Base-by-base conservation (phyloP, 2,888 invertebrate genomes). In the Patella caerulea region DNA sequence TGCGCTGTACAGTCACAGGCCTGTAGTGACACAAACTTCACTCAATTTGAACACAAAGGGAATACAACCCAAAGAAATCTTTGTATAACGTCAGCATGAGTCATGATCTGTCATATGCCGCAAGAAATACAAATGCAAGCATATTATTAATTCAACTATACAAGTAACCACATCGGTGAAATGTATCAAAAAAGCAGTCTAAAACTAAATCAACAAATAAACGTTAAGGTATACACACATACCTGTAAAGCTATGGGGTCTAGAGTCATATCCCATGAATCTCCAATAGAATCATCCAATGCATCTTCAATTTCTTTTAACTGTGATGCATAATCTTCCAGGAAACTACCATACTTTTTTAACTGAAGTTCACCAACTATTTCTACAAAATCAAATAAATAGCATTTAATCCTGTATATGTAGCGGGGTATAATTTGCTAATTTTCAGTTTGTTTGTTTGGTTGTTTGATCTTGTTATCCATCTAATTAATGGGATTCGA, bases 161-260 rank as follows among this genome's bases (percentile, higher is more conserved):
- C 24, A 24, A 24, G 24, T 24, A 24, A 24, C 24, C 24, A 24
- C 24, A 24, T 24, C 24, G 24, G 24, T 24, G 24, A 24, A 24
- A 24, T 24, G 24, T 24, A 24, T 24, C 24, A 24, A 24, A 24
- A 24, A 24, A 24, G 24, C 24, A 24, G 24, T 55, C 55, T 55
- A 1, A 55, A 14, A 15, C 11, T 55, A 14, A 55, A 15, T 4
- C 56, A 56, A n/a, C 3, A 15, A 56, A n/a, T 56, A 14, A 56
- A n/a, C 56, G n/a, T 56, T 24, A 0, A 24, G 24, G 29, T 15
- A 65, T 24, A 75, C 4, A 55, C 15, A 52, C 45, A 19, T 83
- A 92, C 92, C 88, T 92, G 90, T 29, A 92, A 84, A 17, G 90
- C 82, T 54, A 92, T 88, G 12, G 92, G 92, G 83, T 92, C 92